A percentile compares a stretch with the other conserved stretches of the same genome.
phyloP scores from a whole-genome alignment of 92 coral and sea anemone genomes.

The Epizoanthus rinbou region DNA sequence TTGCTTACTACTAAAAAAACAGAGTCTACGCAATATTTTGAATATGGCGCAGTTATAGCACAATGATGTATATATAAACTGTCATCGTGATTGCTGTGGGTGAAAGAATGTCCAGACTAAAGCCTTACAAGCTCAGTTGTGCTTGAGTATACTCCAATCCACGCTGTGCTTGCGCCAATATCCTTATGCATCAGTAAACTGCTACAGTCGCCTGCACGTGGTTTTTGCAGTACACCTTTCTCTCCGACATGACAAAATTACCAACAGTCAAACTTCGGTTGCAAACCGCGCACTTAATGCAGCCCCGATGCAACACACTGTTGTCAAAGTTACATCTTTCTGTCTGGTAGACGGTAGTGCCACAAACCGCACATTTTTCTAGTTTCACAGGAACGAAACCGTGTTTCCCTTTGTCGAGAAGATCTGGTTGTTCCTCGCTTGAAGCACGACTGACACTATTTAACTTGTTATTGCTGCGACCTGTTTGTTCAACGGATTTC shows the following conservation, averaged over 20 bases:
- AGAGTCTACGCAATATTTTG: no score
- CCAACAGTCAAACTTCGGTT: conserved; percentile 94
- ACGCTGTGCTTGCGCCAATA: no score
- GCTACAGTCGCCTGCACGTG: conserved; percentile 67
- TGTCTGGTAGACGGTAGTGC: conserved; percentile 89
- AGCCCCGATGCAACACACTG: conserved; percentile 82
- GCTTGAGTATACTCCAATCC: no score
- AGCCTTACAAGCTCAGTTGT: no score
- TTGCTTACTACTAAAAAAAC: no score
- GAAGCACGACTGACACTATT: conserved; percentile 18
- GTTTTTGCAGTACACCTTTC: conserved; percentile 94
- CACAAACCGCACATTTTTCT: conserved; percentile 92
- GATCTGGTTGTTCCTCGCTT: conserved; percentile 35
- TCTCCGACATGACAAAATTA: conserved; percentile 93
- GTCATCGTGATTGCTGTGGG: no score
- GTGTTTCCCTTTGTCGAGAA: conserved; percentile 30
- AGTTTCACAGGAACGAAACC: conserved; percentile 49
- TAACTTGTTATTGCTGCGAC: conserved; percentile 12
- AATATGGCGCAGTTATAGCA: no score
- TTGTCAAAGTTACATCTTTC: conserved; percentile 94
- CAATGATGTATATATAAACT: no score
- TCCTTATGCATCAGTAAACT: neutral
- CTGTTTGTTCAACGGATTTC: conserved; percentile 25
- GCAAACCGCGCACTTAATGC: conserved; percentile 92
- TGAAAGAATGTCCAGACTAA: no score